phyloP scores from a whole-genome alignment of 1,140 invertebrate genomes.

The Babylonia areolata region DNA sequence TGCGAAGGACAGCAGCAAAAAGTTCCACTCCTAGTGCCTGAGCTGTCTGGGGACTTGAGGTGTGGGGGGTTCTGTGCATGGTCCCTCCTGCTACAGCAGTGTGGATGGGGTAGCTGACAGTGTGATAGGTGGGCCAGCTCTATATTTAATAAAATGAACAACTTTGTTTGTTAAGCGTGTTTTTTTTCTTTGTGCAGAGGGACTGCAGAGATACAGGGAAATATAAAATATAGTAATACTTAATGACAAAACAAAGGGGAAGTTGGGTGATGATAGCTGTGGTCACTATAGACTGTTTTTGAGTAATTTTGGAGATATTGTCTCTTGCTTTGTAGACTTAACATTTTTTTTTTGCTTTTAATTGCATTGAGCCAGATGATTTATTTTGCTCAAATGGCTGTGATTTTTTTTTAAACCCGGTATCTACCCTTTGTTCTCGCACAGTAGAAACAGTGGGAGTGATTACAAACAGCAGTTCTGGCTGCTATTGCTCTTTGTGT shows the following conservation, averaged over 20 bases:
- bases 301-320: not conserved
- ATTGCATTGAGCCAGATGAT: too few species aligned
- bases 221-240: not conserved
- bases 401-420: too few species aligned
- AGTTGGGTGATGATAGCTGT: not conserved
- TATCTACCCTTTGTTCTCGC: too few species aligned
- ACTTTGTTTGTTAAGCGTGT: not conserved
- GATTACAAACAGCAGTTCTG: too few species aligned
- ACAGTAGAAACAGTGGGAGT: too few species aligned
- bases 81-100: too few species aligned
- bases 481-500: too few species aligned
- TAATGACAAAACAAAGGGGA: not conserved
- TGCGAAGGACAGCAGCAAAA: conserved; percentile 81
- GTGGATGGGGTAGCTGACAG: not conserved
- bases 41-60: not conserved
- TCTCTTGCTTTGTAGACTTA: too few species aligned
- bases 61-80: too few species aligned
- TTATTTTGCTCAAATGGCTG: too few species aligned
- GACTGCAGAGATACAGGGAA: not conserved
- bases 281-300: too few species aligned
- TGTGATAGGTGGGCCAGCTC: not conserved
- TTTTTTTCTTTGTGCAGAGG: not conserved
- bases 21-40: conserved; percentile 51
- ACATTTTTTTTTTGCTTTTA: too few species aligned
- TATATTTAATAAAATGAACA: not conserved